These are phyloP conservation scores for Brenthis daphne DNA, from an alignment of 2,888 invertebrate species.

Conservation along the genomic window DNA sequence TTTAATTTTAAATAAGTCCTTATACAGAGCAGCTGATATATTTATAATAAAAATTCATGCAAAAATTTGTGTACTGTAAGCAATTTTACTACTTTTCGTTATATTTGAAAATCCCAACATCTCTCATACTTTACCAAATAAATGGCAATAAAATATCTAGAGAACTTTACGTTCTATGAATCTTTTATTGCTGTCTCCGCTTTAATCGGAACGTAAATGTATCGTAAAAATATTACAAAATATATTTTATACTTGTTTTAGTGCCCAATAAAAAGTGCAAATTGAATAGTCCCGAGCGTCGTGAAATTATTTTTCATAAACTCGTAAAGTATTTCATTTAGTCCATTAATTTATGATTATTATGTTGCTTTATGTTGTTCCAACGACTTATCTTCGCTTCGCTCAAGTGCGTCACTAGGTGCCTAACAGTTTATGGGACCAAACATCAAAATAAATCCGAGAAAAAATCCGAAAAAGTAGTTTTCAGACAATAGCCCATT, in stretches of 20 bases:
- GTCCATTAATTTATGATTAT: neutral
- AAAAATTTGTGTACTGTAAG: no score
- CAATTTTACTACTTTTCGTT: no score
- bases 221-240: slow-evolving; percentile 34
- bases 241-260: slow-evolving; percentile 30
- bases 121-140: slow-evolving; percentile 11
- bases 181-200: slow-evolving; percentile 26
- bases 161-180: slow-evolving; percentile 14
- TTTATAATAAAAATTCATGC: no score
- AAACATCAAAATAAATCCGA: no score
- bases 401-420: no score
- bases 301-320: slow-evolving; percentile 16
- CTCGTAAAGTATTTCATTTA: slow-evolving; percentile 6
- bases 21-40: no score
- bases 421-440: no score
- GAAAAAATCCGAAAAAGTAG: no score
- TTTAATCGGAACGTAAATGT: slow-evolving; percentile 28
- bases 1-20: no score
- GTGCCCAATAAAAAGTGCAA: slow-evolving; percentile 28
- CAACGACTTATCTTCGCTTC: no score
- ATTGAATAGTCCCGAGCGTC: slow-evolving; percentile 26
- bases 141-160: slow-evolving; percentile 22
- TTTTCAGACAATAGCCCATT: no score
- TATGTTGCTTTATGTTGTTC: no score
- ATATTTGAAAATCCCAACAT: slow-evolving; percentile 1